These are phyloP conservation scores for Coelopa pilipes DNA, from an alignment of 2,888 invertebrate genomes.

Conservation along the genomic window DNA sequence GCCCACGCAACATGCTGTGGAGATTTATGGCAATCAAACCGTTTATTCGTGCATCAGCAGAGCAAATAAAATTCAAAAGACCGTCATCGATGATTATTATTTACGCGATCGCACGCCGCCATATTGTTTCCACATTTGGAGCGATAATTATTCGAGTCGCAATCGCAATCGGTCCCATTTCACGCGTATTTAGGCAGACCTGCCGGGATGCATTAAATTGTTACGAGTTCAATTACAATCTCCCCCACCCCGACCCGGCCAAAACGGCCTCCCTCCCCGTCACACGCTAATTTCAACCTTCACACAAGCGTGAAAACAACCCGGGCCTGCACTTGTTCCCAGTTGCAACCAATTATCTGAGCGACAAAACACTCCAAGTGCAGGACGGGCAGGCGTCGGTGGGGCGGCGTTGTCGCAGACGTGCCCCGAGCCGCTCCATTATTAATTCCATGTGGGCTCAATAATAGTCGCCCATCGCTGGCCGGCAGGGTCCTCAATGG, in stretches of 20 bases:
- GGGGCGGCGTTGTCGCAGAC: not conserved
- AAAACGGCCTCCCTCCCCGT: too few species aligned
- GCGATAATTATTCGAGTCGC: conserved; percentile 24
- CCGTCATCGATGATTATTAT: conserved; percentile 36
- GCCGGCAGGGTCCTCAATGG: too few species aligned
- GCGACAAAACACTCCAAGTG: too few species aligned
- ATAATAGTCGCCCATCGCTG: too few species aligned
- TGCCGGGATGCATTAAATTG: not conserved
- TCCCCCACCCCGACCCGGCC: too few species aligned
- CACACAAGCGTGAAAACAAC: conserved; percentile 3
- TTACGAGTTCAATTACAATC: not conserved
- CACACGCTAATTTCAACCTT: not conserved
- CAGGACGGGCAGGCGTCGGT: too few species aligned
- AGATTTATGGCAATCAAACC: conserved; percentile 40
- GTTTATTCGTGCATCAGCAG: conserved; percentile 40
- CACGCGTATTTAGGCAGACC: conserved; percentile 25
- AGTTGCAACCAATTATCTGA: too few species aligned
- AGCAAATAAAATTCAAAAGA: conserved; percentile 48
- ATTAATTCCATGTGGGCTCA: too few species aligned
- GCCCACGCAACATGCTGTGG: conserved; percentile 29
- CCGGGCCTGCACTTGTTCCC: not conserved
- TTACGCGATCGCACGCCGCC: not conserved
- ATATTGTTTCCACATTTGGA: conserved; percentile 1
- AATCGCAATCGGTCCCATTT: conserved; percentile 21
- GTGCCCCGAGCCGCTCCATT: too few species aligned